phyloP scores from a whole-genome alignment of 2,113 vertebrate species.

The Murina feae region DNA sequence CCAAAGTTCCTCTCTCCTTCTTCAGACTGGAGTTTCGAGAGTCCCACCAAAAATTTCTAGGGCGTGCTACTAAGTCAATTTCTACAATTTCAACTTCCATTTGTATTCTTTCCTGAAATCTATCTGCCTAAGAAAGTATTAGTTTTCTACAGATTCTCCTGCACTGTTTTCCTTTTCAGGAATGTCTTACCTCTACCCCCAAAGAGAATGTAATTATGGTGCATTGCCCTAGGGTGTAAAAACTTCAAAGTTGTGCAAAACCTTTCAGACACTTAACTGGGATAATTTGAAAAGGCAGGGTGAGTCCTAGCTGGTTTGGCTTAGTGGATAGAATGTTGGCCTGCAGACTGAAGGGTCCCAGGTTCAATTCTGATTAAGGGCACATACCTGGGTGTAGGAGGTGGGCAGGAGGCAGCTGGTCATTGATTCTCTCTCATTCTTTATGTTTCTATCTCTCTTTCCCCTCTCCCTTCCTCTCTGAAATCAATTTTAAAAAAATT shows the following conservation, averaged over 20 bases:
- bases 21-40: not conserved
- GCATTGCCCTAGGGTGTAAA: not conserved
- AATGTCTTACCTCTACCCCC: not conserved
- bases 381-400: too few species aligned
- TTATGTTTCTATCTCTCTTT: too few species aligned
- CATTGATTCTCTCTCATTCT: too few species aligned
- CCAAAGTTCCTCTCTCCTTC: not conserved
- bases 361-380: too few species aligned
- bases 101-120: not conserved
- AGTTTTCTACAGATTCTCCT: not conserved
- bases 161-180: not conserved
- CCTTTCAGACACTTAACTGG: not conserved
- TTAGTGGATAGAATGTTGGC: too few species aligned
- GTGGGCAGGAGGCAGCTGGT: too few species aligned
- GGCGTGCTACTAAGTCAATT: not conserved
- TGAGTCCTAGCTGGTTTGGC: too few species aligned
- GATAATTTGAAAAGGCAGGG: not conserved
- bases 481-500: too few species aligned
- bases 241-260: not conserved
- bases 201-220: not conserved
- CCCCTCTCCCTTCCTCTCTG: too few species aligned
- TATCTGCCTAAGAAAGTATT: not conserved
- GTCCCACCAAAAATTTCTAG: not conserved
- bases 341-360: too few species aligned
- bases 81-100: not conserved